Conservation (phyloP, 2,113 vertebrate genomes). For the Vicugna pacos region DNA sequence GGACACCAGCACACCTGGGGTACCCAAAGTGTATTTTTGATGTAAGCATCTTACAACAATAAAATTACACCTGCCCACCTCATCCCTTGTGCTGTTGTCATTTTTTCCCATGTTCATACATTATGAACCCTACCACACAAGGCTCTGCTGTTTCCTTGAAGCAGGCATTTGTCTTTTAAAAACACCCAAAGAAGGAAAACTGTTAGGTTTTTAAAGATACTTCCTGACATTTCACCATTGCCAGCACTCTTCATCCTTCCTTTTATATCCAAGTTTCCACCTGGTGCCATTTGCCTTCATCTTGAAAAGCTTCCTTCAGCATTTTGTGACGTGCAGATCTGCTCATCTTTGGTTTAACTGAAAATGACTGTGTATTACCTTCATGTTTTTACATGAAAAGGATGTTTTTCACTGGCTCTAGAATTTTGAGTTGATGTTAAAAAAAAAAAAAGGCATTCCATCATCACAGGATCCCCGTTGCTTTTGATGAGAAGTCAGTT, state of each 20-base stretch:
- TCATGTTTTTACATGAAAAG: background rate
- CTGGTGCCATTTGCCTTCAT: background rate
- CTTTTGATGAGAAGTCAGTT: background rate
- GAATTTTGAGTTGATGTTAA: background rate
- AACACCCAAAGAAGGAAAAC: background rate
- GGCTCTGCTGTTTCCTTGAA: background rate
- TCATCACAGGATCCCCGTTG: background rate
- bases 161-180: background rate
- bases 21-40: background rate
- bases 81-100: background rate
- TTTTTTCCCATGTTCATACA: background rate
- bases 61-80: background rate
- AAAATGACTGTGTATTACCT: background rate
- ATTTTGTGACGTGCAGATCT: background rate
- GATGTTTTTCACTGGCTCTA: background rate
- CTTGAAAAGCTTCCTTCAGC: background rate
- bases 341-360: background rate
- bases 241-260: background rate
- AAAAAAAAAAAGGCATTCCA: background rate
- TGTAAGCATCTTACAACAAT: background rate
- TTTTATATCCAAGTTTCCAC: background rate
- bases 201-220: background rate
- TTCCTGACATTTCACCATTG: background rate
- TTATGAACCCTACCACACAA: background rate
- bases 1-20: background rate